These are phyloP conservation scores for Coenobita brevimanus DNA, from an alignment of 1,140 invertebrate species.

Conservation along the genomic window DNA sequence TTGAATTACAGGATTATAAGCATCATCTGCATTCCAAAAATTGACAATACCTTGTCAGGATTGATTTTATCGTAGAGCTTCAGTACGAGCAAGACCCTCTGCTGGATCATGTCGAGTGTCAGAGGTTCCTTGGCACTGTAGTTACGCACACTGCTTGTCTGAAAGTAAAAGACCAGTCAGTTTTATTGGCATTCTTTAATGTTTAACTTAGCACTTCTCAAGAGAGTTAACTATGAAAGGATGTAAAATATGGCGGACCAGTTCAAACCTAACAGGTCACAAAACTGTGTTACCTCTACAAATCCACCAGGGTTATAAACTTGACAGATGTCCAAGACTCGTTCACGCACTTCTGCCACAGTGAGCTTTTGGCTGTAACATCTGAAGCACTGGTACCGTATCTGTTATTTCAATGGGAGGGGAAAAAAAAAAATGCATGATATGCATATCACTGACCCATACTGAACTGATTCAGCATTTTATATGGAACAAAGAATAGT, in stretches of 20 bases:
- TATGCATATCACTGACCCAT: background rate
- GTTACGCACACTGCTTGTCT: slow-evolving; percentile 74
- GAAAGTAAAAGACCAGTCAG: slow-evolving; percentile 72
- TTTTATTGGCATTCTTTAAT: slow-evolving; percentile 65
- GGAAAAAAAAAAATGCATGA: background rate
- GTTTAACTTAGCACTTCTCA: slow-evolving; percentile 65
- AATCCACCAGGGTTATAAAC: slow-evolving; percentile 86
- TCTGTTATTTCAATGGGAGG: background rate
- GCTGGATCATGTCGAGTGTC: slow-evolving; percentile 86
- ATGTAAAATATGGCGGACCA: background rate
- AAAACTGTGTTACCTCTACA: slow-evolving; percentile 81
- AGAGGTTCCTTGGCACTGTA: slow-evolving; percentile 84
- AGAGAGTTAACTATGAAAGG: background rate
- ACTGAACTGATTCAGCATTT: background rate
- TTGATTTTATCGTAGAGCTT: slow-evolving; percentile 98
- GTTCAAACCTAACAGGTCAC: background rate
- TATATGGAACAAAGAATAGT: too few relatives aligned
- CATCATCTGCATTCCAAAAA: too few relatives aligned
- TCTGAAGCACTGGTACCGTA: background rate
- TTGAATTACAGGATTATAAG: slow-evolving; percentile 2
- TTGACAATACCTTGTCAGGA: slow-evolving; percentile 86
- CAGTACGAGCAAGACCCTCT: slow-evolving; percentile 92
- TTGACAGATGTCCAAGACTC: slow-evolving; percentile 85
- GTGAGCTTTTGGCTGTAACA: slow-evolving; percentile 67
- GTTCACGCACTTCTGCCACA: slow-evolving; percentile 79